Evolutionary conservation across 2,888 invertebrate species (phyloP).

Genomic region (Lapara coniferarum): DNA sequence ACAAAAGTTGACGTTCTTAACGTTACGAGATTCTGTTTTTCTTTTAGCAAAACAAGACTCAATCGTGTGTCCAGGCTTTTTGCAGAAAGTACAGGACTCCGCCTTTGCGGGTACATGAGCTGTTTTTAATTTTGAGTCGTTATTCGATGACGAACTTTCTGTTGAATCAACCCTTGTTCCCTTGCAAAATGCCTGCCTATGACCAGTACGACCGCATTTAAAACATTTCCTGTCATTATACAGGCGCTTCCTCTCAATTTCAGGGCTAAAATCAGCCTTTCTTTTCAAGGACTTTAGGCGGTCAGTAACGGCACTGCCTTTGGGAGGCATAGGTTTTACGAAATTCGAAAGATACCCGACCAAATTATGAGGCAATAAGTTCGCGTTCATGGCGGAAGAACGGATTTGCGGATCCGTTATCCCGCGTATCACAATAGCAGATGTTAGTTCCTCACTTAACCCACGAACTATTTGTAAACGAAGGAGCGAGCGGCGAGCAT

Average conservation of each 20-base stretch:
- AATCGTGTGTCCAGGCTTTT: background rate
- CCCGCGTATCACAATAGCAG: constrained; percentile 36
- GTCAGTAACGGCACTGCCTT: too few relatives aligned
- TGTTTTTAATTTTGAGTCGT: background rate
- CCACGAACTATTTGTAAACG: constrained; percentile 36
- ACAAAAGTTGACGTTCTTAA: too few relatives aligned
- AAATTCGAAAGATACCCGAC: background rate
- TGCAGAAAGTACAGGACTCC: background rate
- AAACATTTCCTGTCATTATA: background rate
- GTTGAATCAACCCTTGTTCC: too few relatives aligned
- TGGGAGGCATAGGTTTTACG: background rate
- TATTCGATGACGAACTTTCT: too few relatives aligned
- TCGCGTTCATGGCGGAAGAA: constrained; percentile 37
- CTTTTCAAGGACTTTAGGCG: too few relatives aligned
- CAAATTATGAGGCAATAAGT: constrained; percentile 24
- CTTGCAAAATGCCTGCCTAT: background rate
- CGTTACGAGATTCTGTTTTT: too few relatives aligned
- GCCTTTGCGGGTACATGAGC: background rate
- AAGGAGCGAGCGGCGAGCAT: constrained; percentile 27
- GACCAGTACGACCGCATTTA: background rate
- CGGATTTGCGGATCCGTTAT: constrained; percentile 34
- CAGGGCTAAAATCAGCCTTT: too few relatives aligned
- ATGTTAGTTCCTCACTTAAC: constrained; percentile 38
- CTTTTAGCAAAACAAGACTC: background rate
- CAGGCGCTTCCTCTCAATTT: too few relatives aligned